A percentile compares a stretch with the other conserved stretches of the same genome.
Evolutionary conservation across 2,113 vertebrate genomes (phyloP).

Genomic region (Ia io): DNA sequence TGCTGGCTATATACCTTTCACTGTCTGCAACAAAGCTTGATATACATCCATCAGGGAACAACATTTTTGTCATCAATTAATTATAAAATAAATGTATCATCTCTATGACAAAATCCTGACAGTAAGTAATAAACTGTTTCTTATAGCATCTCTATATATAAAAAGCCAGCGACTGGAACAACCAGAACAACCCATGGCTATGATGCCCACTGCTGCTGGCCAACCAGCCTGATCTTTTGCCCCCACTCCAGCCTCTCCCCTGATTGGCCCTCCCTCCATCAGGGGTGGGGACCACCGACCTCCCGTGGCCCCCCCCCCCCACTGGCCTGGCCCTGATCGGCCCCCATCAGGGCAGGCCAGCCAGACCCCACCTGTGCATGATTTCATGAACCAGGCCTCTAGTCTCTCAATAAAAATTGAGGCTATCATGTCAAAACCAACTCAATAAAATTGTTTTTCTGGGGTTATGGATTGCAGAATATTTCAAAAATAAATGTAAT

Average conservation of each 20-base stretch:
- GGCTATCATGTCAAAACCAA: constrained; percentile 7
- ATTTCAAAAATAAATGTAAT: constrained; percentile 28
- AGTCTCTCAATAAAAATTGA: neutral
- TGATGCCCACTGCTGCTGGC: no score
- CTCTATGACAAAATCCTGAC: neutral
- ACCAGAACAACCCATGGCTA: no score
- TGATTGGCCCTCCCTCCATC: no score
- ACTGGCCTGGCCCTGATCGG: no score
- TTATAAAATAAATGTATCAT: constrained; percentile 23
- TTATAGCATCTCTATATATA: neutral
- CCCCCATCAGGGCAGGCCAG: no score
- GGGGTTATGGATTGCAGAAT: neutral
- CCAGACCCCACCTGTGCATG: no score
- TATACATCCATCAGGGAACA: neutral
- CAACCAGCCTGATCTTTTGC: no score
- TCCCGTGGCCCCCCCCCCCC: no score
- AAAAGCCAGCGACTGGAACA: no score
- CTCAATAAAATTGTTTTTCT: constrained; percentile 21
- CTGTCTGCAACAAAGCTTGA: neutral
- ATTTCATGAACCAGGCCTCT: no score
- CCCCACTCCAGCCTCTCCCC: no score
- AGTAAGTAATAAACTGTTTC: neutral
- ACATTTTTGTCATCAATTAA: neutral
- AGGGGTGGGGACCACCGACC: no score
- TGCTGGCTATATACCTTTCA: neutral